phyloP scores from a whole-genome alignment of 2,113 vertebrate species.

The Protomyctophum bolini region DNA sequence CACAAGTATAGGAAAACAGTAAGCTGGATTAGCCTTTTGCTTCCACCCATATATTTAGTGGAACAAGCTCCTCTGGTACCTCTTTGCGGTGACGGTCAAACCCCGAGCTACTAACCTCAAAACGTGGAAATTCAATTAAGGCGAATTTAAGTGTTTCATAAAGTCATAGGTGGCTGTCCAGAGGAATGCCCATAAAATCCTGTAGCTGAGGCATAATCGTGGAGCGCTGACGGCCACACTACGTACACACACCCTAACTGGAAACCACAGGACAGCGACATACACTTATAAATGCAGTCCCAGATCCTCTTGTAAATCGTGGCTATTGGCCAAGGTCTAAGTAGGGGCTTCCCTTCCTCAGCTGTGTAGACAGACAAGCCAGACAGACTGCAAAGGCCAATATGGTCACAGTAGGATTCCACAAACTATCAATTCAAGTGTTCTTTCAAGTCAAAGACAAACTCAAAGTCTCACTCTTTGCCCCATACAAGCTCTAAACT shows the following conservation, averaged over 20 bases:
- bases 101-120: slow-evolving; percentile 70
- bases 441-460: slow-evolving; percentile 17
- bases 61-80: slow-evolving; percentile 62
- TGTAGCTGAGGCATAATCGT: slow-evolving; percentile 57
- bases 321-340: slow-evolving; percentile 25
- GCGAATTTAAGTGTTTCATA: slow-evolving; percentile 82
- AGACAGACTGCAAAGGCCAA: slow-evolving; percentile 12
- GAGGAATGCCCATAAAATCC: slow-evolving; percentile 81
- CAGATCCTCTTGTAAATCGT: slow-evolving; percentile 57
- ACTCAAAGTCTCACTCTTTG: not conserved
- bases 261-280: slow-evolving; percentile 64
- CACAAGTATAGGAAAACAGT: slow-evolving; percentile 1
- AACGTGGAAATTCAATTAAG: slow-evolving; percentile 84
- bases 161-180: slow-evolving; percentile 80
- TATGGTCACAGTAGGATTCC: not conserved
- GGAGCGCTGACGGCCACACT: slow-evolving; percentile 50
- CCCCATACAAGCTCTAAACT: slow-evolving; percentile 1
- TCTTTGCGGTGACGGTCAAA: slow-evolving; percentile 70
- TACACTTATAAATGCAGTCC: slow-evolving; percentile 62
- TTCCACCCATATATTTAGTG: slow-evolving; percentile 56
- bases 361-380: slow-evolving; percentile 12
- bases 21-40: slow-evolving; percentile 45
- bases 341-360: slow-evolving; percentile 12
- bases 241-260: slow-evolving; percentile 51
- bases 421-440: slow-evolving; percentile 6